Evolutionary conservation across 2,113 vertebrate genomes (phyloP).

Genomic region (human (Homo sapiens)): DNA sequence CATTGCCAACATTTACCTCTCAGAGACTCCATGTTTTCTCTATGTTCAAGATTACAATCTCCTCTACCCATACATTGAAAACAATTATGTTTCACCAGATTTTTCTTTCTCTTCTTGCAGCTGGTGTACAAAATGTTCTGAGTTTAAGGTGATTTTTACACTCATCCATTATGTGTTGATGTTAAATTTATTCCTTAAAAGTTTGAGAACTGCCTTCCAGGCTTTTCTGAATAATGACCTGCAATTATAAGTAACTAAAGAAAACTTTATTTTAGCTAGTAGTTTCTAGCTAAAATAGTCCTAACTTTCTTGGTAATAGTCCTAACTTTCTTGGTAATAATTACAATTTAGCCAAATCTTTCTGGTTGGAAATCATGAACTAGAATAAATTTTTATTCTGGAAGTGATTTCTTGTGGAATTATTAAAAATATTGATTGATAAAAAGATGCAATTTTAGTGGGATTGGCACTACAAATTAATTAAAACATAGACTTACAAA

Average conservation of each 20-base stretch:
- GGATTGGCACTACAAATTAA: not conserved
- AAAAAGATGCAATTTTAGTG: slow-evolving; percentile 4
- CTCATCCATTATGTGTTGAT: not conserved
- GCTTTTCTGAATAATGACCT: not conserved
- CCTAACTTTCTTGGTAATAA: not conserved
- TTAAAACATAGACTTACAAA: not conserved
- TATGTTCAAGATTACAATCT: not conserved
- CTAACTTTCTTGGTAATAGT: slow-evolving; percentile 9
- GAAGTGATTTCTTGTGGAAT: not conserved
- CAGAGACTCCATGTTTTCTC: not conserved
- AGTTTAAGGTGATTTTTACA: not conserved
- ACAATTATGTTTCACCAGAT: not conserved
- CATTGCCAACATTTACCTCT: not conserved
- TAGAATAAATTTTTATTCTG: slow-evolving; percentile 26
- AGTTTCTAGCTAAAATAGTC: not conserved
- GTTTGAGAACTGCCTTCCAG: not conserved
- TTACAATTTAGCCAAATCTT: not conserved
- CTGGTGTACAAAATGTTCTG: not conserved
- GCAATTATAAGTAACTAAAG: not conserved
- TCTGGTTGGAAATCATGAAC: not conserved
- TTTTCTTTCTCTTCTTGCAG: not conserved
- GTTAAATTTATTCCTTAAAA: not conserved
- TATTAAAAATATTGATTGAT: not conserved
- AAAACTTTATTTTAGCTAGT: not conserved
- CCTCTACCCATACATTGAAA: not conserved